phyloP scores from a whole-genome alignment of 2,797 vertebrate species.

The Petrocephalus schoutedeni region DNA sequence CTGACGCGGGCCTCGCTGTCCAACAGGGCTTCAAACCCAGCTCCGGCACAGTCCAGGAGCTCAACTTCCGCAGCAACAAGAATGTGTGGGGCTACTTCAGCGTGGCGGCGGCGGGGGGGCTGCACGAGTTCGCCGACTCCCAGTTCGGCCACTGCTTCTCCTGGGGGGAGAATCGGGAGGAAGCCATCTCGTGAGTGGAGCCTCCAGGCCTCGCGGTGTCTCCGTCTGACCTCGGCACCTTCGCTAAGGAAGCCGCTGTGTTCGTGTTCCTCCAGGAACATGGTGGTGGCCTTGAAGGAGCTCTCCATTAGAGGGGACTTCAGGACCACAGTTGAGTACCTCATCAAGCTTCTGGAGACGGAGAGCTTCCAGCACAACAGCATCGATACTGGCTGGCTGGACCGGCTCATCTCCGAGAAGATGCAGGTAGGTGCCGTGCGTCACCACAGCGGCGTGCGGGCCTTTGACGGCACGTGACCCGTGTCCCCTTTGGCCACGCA shows the following conservation, averaged over 20 bases:
- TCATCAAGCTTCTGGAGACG: slow-evolving; percentile 93
- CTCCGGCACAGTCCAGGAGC: slow-evolving; percentile 93
- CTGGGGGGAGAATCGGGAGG: slow-evolving; percentile 97
- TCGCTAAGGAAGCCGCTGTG: background rate
- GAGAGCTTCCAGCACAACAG: slow-evolving; percentile 94
- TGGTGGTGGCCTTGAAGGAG: slow-evolving; percentile 77
- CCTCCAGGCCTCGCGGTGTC: background rate
- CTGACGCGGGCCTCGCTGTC: background rate
- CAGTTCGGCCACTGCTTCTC: slow-evolving; percentile 99
- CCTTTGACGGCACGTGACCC: background rate
- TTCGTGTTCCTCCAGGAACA: slow-evolving; percentile 62
- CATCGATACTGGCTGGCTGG: slow-evolving; percentile 96
- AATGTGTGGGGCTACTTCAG: slow-evolving; percentile 99
- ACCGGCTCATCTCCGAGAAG: slow-evolving; percentile 94
- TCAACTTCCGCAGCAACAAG: slow-evolving; percentile 98
- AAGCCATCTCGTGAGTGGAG: slow-evolving; percentile 92
- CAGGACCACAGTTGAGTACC: slow-evolving; percentile 93
- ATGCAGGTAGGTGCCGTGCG: slow-evolving; percentile 74
- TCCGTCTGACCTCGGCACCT: background rate
- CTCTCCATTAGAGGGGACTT: slow-evolving; percentile 96
- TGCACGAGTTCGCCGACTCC: slow-evolving; percentile 96
- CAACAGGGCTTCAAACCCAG: slow-evolving; percentile 96
- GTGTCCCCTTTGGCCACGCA: no score
- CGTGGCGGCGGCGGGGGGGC: slow-evolving; percentile 93
- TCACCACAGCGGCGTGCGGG: background rate